Evolutionary conservation across 2,888 invertebrate species (phyloP), one percentile per base, ranked within the genome.

Genomic region (Agrotis ipsilon): DNA sequence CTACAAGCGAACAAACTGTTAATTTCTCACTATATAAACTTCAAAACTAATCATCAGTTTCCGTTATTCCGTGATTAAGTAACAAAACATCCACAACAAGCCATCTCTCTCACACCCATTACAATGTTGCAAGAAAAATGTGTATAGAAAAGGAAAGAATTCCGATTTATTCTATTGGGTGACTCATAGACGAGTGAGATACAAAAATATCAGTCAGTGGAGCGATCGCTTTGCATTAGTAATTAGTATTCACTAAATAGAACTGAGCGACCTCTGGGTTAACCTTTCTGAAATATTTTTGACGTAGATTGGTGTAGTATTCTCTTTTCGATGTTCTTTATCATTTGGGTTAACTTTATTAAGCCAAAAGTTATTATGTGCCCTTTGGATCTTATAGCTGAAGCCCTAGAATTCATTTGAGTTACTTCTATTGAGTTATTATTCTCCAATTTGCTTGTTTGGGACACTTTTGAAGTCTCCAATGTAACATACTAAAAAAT

Each of bases 151-250:
- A 39, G n/a, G 6, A 59, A 46, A 54, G 5, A 58, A 19, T 70
- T 39, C 21, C n/a, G 27, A 61, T 55, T 55, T 14, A 49, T 62
- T 57, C 27, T 45, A n/a, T 63, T 19, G 24, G 46, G 24, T 72
- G 39, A 72, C 69, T 71, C 72, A 71, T 39, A 32, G 14, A 14
- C 51, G 45, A 46, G 19, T 39, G 51, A 46, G 46, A 46, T 13
- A 58, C 45, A 51, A 58, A 63, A 63, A 73, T 55, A 32, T 57
- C 73, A 55, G 73, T 57, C 45, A 66, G 19, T 73, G 24, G 49
- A 24, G 16, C 66, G 72, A 58, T 39, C 49, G 24, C 54, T 49
- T 72, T 71, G 73, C 55, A 73, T 73, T 24, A 73, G 4, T 73
- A 55, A 73, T 66, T 59, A 55, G 59, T 19, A 32, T 24, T 7